A percentile compares a stretch with the other conserved stretches of the same genome.
Evolutionary conservation across 1,140 invertebrate species (phyloP).

Genomic region (Aphaenogaster ashmeadi): DNA sequence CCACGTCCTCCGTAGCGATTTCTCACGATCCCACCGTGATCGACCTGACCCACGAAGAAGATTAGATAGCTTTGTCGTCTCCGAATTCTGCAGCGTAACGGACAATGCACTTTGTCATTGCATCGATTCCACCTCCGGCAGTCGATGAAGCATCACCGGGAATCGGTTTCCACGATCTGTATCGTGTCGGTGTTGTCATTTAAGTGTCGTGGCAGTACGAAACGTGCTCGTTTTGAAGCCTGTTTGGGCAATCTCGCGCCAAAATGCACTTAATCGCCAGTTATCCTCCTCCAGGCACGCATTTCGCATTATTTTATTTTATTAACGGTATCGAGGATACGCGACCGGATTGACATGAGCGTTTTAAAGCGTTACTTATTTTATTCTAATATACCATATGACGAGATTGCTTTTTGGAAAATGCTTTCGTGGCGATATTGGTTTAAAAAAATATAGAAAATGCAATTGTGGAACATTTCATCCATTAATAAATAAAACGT

Average conservation of each 20-base stretch:
- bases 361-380: conserved; percentile 14
- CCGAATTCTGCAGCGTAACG: conserved; percentile 42
- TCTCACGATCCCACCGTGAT: conserved; percentile 70
- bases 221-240: conserved; percentile 28
- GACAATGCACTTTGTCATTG: conserved; percentile 62
- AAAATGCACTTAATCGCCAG: conserved; percentile 45
- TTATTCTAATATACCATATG: not conserved
- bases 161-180: conserved; percentile 41
- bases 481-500: not conserved
- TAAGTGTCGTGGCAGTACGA: conserved; percentile 12
- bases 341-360: not conserved
- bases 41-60: conserved; percentile 61
- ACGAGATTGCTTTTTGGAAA: not conserved
- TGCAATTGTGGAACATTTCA: not conserved
- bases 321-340: conserved; percentile 26
- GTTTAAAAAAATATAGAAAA: not conserved
- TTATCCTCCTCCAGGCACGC: not conserved
- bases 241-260: conserved; percentile 6
- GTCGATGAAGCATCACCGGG: not conserved
- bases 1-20: conserved; percentile 49
- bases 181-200: conserved; percentile 38
- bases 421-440: not conserved
- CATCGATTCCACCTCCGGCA: conserved; percentile 46
- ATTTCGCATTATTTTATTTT: conserved; percentile 36
- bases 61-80: conserved; percentile 46